Evolutionary conservation across 2,113 vertebrate genomes (phyloP).

Genomic region (human): GRCh38 chr6:162268501-162269000

Average conservation of each 20-base stretch:
- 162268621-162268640: too few relatives aligned
- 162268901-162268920: not conserved
- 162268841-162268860: not conserved
- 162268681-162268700: not conserved
- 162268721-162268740: not conserved
- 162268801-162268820: rapidly evolving
- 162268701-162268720: not conserved
- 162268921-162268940: rapidly evolving
- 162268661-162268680: too few relatives aligned
- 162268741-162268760: not conserved
- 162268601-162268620: too few relatives aligned
- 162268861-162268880: not conserved
- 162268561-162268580: not conserved
- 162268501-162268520: not conserved
- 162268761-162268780: too few relatives aligned
- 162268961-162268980: not conserved
- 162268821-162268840: rapidly evolving
- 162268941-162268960: too few relatives aligned
- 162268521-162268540: too few relatives aligned
- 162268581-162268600: not conserved
- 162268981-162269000: not conserved
- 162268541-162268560: too few relatives aligned
- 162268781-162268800: rapidly evolving
- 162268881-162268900: too few relatives aligned
- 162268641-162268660: not conserved